phyloP scores from a whole-genome alignment of 2,797 vertebrate species.

The Gobionotothen gibberifrons region DNA sequence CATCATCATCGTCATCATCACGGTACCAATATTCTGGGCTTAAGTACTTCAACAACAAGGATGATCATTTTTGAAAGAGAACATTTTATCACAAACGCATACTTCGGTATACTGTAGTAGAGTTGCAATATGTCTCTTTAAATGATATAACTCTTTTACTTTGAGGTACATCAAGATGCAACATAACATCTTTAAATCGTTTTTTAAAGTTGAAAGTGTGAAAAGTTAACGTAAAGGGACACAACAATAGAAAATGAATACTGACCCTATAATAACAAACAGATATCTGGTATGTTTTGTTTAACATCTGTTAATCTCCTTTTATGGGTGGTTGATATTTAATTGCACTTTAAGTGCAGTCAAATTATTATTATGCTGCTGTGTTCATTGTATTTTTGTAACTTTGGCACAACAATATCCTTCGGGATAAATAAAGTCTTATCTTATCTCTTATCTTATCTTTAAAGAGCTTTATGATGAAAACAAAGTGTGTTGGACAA shows the following conservation, averaged over 20 bases:
- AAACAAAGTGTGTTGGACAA: constrained; percentile 22
- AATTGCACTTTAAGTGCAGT: too few relatives aligned
- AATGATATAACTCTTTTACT: not conserved
- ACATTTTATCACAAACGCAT: not conserved
- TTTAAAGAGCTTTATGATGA: constrained; percentile 23
- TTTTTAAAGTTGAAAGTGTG: not conserved
- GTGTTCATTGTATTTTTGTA: too few relatives aligned
- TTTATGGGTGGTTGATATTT: not conserved
- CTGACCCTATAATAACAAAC: not conserved
- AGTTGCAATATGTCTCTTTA: not conserved
- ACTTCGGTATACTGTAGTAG: not conserved
- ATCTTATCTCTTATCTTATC: not conserved
- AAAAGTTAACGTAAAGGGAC: not conserved
- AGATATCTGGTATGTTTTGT: constrained; percentile 18
- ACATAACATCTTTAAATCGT: not conserved
- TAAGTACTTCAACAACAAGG: too few relatives aligned
- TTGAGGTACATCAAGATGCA: not conserved
- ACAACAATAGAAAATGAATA: not conserved
- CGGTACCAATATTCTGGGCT: not conserved
- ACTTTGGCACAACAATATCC: too few relatives aligned
- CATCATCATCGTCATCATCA: not conserved
- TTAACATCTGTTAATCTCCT: constrained; percentile 15
- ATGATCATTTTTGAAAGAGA: not conserved
- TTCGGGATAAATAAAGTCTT: too few relatives aligned
- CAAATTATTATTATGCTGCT: too few relatives aligned